Evolutionary conservation across 2,797 vertebrate genomes (phyloP).

Genomic region (Lutjanus campechanus): DNA sequence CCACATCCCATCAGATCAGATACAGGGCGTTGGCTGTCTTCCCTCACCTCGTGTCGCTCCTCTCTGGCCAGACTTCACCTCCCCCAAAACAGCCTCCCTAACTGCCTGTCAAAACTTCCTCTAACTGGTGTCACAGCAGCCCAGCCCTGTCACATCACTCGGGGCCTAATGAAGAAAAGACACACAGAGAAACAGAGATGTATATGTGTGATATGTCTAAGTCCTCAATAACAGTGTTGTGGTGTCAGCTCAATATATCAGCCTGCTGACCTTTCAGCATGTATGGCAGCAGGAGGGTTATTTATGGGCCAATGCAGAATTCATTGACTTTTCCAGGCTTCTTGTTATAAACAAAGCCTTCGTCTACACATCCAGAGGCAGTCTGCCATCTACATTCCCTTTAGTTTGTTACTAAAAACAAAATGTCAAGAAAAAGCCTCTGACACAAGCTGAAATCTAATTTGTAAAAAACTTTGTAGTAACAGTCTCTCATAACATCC

Average conservation of each 20-base stretch:
- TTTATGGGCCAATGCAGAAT: constrained; percentile 60
- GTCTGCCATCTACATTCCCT: constrained; percentile 33
- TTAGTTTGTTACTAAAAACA: constrained; percentile 20
- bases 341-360: constrained; percentile 45
- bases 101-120: constrained; percentile 66
- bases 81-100: constrained; percentile 47
- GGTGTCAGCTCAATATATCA: constrained; percentile 59
- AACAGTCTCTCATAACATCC: not conserved
- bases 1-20: constrained; percentile 73
- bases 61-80: constrained; percentile 54
- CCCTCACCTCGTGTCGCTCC: constrained; percentile 55
- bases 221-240: constrained; percentile 27
- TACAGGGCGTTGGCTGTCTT: constrained; percentile 56
- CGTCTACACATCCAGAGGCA: constrained; percentile 22
- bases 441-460: not conserved
- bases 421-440: constrained; percentile 11
- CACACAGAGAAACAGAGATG: constrained; percentile 11
- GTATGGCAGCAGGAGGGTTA: constrained; percentile 33
- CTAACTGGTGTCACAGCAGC: constrained; percentile 39
- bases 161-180: constrained; percentile 33
- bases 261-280: constrained; percentile 61
- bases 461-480: constrained; percentile 15
- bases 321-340: constrained; percentile 54
- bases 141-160: constrained; percentile 42
- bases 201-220: constrained; percentile 33